These are phyloP conservation scores for Ectemnius continuus DNA, from an alignment of 2,888 invertebrate genomes.

Conservation along the genomic window DNA sequence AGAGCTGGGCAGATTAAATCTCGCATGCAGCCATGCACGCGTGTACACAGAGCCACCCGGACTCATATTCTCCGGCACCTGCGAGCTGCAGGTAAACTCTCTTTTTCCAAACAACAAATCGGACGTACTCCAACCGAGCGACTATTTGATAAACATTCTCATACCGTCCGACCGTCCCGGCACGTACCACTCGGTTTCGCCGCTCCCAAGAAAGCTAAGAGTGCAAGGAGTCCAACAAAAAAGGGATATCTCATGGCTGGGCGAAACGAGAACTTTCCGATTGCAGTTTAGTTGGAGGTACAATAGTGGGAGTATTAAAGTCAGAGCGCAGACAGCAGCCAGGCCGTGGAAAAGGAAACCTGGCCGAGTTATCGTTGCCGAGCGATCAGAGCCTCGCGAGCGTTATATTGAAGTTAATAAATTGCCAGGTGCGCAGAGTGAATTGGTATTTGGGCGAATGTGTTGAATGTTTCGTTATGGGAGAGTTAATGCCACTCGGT, in stretches of 20 bases:
- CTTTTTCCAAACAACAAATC: slow-evolving; percentile 31
- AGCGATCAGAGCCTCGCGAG: not conserved
- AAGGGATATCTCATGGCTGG: too few relatives aligned
- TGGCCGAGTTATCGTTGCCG: not conserved
- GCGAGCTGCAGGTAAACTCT: slow-evolving; percentile 21
- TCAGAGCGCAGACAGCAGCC: too few relatives aligned
- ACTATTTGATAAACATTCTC: slow-evolving; percentile 42
- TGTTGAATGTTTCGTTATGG: not conserved
- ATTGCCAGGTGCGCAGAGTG: not conserved
- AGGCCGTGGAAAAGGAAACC: not conserved
- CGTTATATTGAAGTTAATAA: not conserved
- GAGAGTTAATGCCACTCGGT: not conserved
- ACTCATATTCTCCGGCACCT: too few relatives aligned
- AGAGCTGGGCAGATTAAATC: slow-evolving; percentile 34
- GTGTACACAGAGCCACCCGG: slow-evolving; percentile 1
- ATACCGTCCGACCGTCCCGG: not conserved
- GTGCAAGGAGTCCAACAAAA: not conserved
- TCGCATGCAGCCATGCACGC: slow-evolving; percentile 30
- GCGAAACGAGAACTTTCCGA: not conserved
- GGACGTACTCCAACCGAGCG: slow-evolving; percentile 12
- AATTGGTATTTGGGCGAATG: not conserved
- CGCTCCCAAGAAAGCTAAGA: too few relatives aligned
- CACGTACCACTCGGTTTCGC: slow-evolving; percentile 19
- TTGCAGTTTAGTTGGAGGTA: not conserved
- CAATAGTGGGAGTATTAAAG: not conserved